These are phyloP conservation scores for Prietella phreatophila DNA, from an alignment of 2,113 vertebrate genomes.

Conservation along the genomic window DNA sequence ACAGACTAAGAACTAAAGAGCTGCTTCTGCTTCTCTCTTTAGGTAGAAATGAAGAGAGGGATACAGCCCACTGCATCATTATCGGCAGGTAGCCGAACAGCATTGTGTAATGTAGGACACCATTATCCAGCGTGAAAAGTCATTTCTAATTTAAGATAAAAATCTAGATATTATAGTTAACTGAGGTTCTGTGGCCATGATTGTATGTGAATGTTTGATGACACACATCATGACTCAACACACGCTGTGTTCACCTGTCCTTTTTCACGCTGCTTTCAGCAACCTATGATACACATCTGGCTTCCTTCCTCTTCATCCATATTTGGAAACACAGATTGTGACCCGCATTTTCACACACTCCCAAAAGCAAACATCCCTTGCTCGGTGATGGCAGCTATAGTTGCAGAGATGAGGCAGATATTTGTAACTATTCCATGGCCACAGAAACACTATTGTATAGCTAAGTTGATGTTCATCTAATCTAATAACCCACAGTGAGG, in stretches of 20 bases:
- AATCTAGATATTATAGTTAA: background rate
- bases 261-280: slow-evolving; percentile 14
- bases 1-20: background rate
- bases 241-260: background rate
- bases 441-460: slow-evolving; percentile 21
- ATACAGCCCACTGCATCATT: too few species aligned
- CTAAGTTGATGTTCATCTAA: slow-evolving; percentile 2
- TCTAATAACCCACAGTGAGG: slow-evolving; percentile 16
- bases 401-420: slow-evolving; percentile 26
- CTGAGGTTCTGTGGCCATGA: background rate
- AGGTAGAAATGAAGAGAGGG: background rate
- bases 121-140: background rate
- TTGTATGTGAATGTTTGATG: background rate
- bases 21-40: background rate
- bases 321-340: slow-evolving; percentile 9
- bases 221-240: background rate
- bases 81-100: background rate
- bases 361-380: slow-evolving; percentile 27
- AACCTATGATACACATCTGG: slow-evolving; percentile 10
- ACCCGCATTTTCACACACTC: slow-evolving; percentile 10
- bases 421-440: slow-evolving; percentile 12
- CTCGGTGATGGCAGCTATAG: slow-evolving; percentile 30
- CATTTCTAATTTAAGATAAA: background rate
- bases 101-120: background rate
- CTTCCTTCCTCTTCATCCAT: slow-evolving; percentile 11